Evolutionary conservation across 1,140 invertebrate genomes (phyloP).

Genomic region (Procambarus clarkii): DNA sequence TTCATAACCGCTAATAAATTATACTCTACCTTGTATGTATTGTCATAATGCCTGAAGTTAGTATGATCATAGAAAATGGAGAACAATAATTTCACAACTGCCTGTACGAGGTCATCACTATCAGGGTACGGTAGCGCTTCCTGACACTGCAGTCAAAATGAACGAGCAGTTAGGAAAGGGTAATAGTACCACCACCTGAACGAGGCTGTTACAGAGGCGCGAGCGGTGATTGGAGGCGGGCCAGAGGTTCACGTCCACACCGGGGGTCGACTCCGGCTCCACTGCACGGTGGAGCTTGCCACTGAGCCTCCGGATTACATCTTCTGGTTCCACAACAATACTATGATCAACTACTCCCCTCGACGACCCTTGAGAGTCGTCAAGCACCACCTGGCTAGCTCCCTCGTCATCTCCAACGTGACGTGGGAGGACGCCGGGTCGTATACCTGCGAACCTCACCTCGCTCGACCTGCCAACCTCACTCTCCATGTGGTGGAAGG

Average conservation of each 20-base stretch:
- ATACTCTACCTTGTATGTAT: too few relatives aligned
- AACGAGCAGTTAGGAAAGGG: too few relatives aligned
- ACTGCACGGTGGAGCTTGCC: constrained; percentile 39
- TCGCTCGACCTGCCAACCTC: constrained; percentile 20
- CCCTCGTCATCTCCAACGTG: constrained; percentile 33
- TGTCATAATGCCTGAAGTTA: too few relatives aligned
- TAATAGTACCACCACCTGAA: too few relatives aligned
- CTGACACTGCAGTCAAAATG: too few relatives aligned
- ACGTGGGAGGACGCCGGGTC: constrained; percentile 47
- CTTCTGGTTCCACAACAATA: constrained; percentile 59
- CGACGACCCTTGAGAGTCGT: constrained; percentile 7
- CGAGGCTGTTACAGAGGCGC: constrained; percentile 30
- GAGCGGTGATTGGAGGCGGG: constrained; percentile 30
- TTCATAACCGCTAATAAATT: too few relatives aligned
- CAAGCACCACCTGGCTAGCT: not conserved
- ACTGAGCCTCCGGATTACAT: constrained; percentile 44
- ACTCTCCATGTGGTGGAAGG: constrained; percentile 54
- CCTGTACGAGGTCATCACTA: too few relatives aligned
- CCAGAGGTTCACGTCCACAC: constrained; percentile 43
- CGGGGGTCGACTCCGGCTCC: constrained; percentile 13
- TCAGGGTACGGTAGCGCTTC: too few relatives aligned
- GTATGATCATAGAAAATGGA: too few relatives aligned
- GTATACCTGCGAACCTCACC: constrained; percentile 43
- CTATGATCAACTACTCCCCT: constrained; percentile 50
- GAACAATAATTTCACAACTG: too few relatives aligned